Evolutionary conservation across 2,797 vertebrate species (phyloP).

Genomic region (Pseudomugil gertrudae): DNA sequence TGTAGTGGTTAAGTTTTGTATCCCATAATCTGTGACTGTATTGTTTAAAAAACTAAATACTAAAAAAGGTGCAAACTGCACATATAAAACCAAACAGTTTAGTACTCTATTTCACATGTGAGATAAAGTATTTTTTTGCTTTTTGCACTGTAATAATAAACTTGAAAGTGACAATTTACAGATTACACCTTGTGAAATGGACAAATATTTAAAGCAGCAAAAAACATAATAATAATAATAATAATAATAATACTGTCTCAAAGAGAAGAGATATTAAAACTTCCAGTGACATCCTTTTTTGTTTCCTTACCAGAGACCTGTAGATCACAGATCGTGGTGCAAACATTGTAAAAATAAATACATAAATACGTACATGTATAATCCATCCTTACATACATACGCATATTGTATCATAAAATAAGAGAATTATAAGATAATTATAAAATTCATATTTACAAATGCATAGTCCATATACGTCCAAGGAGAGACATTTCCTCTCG

Average conservation of each 20-base stretch:
- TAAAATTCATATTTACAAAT: constrained; percentile 83
- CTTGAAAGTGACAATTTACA: constrained; percentile 74
- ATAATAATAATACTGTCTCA: constrained; percentile 60
- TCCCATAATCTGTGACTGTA: constrained; percentile 49
- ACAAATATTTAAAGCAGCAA: constrained; percentile 69
- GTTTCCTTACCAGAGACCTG: constrained; percentile 68
- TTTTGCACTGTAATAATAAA: constrained; percentile 43
- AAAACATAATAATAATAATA: constrained; percentile 7
- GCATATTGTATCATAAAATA: constrained; percentile 84
- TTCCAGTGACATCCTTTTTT: constrained; percentile 77
- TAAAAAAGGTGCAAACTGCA: constrained; percentile 61
- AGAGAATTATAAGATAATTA: constrained; percentile 83
- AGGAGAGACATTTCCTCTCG: constrained; percentile 62
- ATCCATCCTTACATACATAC: constrained; percentile 77
- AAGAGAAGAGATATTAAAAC: constrained; percentile 54
- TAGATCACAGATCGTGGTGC: constrained; percentile 77
- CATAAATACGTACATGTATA: constrained; percentile 85
- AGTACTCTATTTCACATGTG: constrained; percentile 50
- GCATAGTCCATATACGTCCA: constrained; percentile 82
- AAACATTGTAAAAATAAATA: constrained; percentile 85
- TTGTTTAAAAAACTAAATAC: constrained; percentile 68
- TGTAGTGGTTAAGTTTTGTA: constrained; percentile 52
- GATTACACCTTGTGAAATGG: constrained; percentile 78
- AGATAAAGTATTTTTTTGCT: constrained; percentile 51
- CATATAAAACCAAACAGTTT: constrained; percentile 63